phyloP scores from a whole-genome alignment of 2,888 invertebrate species.

The Charanyca ferruginea region DNA sequence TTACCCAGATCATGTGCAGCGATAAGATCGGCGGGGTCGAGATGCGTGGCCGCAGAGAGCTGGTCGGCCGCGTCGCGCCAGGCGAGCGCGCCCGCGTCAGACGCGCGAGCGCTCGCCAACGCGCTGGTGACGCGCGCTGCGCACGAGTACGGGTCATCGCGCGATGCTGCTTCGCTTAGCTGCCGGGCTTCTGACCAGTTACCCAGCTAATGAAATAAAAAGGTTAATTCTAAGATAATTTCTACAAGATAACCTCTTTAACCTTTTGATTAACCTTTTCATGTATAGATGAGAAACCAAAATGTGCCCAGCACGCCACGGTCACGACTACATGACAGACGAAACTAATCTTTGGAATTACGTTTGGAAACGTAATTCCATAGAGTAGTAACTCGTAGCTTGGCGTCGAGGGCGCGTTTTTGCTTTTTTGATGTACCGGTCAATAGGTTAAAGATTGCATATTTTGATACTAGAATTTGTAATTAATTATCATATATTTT shows the following conservation, averaged over 20 bases:
- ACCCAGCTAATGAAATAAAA: constrained; percentile 74
- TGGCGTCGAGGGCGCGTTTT: too few species aligned
- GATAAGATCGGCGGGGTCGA: constrained; percentile 84
- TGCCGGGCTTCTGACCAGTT: constrained; percentile 82
- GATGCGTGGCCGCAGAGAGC: constrained; percentile 83
- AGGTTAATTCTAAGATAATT: background rate
- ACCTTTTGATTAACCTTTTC: too few species aligned
- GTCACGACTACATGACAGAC: too few species aligned
- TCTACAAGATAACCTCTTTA: background rate
- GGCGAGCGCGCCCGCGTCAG: constrained; percentile 37
- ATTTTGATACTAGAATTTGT: too few species aligned
- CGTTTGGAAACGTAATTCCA: too few species aligned
- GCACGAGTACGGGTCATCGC: constrained; percentile 86
- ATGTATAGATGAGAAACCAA: too few species aligned
- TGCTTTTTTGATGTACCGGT: too few species aligned
- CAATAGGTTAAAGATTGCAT: too few species aligned
- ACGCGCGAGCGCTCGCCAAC: constrained; percentile 63
- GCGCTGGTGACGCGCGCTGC: constrained; percentile 82
- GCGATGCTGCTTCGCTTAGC: constrained; percentile 81
- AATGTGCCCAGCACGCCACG: too few species aligned
- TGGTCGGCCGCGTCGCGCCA: constrained; percentile 70
- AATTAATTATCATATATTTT: too few species aligned
- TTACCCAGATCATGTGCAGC: constrained; percentile 83
- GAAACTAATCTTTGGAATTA: too few species aligned
- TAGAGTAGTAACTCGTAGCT: too few species aligned